Conservation (phyloP, 2,888 invertebrate species). For the Leptura quadrifasciata region DNA sequence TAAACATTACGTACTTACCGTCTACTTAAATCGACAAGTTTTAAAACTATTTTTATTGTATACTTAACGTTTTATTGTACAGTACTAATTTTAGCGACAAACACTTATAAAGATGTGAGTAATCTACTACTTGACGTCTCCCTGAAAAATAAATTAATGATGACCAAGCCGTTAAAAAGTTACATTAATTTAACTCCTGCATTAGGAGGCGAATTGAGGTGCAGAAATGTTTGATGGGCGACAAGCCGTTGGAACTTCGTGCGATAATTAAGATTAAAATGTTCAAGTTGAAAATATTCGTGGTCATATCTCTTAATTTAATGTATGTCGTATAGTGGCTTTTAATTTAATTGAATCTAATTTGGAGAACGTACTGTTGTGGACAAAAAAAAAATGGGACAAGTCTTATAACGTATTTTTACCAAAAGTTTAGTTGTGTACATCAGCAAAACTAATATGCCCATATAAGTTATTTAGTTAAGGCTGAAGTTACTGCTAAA, state of each 20-base stretch:
- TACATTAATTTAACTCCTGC: slow-evolving; percentile 5
- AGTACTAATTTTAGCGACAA: not conserved
- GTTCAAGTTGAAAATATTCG: not conserved
- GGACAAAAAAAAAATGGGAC: too few relatives aligned
- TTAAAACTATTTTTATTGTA: not conserved
- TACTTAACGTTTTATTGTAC: not conserved
- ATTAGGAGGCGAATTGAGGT: not conserved
- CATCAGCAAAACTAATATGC: too few relatives aligned
- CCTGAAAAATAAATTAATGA: slow-evolving; percentile 11
- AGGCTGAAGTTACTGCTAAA: too few relatives aligned
- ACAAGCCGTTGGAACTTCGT: not conserved
- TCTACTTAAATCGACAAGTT: not conserved
- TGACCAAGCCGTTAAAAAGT: slow-evolving; percentile 1
- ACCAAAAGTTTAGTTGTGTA: too few relatives aligned
- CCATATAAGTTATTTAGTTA: too few relatives aligned
- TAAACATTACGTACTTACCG: not conserved
- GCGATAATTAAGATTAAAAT: not conserved
- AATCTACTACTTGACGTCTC: slow-evolving; percentile 14
- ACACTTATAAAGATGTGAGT: slow-evolving; percentile 3
- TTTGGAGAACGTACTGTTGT: too few relatives aligned
- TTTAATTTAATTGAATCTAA: too few relatives aligned
- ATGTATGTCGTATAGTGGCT: not conserved
- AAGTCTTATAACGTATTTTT: too few relatives aligned
- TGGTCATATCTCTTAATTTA: not conserved
- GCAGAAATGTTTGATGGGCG: not conserved